phyloP scores from a whole-genome alignment of 2,113 vertebrate genomes.

The Pterophyllum scalare region DNA sequence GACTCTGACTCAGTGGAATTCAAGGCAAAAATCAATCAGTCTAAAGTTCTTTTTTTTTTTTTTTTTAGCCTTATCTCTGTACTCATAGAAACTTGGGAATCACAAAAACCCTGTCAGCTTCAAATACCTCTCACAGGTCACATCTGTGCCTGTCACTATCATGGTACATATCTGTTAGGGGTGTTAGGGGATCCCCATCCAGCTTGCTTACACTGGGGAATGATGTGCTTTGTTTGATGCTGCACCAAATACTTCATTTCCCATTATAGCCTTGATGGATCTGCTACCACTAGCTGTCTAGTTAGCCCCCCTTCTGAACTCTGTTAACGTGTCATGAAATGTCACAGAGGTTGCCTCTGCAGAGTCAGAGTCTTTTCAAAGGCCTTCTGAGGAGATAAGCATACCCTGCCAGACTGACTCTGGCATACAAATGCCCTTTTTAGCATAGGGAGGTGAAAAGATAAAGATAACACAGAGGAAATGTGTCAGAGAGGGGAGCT shows the following conservation, averaged over 20 bases:
- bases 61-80: neutral
- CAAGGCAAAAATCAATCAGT: neutral
- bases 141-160: neutral
- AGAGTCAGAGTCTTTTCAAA: conserved; percentile 58
- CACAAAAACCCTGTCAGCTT: neutral
- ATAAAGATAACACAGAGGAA: conserved; percentile 54
- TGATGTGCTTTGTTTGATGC: conserved; percentile 11
- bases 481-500: conserved; percentile 30
- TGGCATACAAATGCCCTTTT: conserved; percentile 74
- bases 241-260: conserved; percentile 22
- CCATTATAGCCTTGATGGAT: conserved; percentile 25
- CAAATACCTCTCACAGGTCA: neutral
- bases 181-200: neutral
- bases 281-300: conserved; percentile 17
- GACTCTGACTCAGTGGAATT: neutral
- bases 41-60: neutral
- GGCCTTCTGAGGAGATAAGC: conserved; percentile 66
- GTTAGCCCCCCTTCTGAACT: conserved; percentile 47
- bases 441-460: conserved; percentile 63
- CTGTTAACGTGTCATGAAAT: conserved; percentile 45
- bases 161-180: neutral
- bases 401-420: conserved; percentile 30
- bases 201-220: neutral
- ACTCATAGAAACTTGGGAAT: neutral
- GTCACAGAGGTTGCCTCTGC: conserved; percentile 61